Evolutionary conservation across 2,888 invertebrate species (phyloP), one percentile per base, ranked within the genome.

Genomic region (Ectemnius lituratus): DNA sequence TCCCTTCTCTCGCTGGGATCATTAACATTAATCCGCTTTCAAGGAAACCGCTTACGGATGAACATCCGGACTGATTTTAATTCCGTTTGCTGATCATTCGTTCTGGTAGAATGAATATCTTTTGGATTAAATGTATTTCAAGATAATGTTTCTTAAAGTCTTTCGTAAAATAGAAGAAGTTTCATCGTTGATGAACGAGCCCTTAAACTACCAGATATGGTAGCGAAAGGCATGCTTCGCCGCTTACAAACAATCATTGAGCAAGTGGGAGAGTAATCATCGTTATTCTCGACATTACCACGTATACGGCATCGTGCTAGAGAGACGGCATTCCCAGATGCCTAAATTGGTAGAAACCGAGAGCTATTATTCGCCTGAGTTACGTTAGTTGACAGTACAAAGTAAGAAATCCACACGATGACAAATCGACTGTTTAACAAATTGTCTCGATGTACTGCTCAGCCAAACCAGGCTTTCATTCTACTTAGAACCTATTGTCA

Each of bases 241-340:
- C 59, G 60, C 8, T 74, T 74, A 73, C 75, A 75, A 83, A 72
- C 70, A 69, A 28, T 72, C 66, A 75, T 79, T 75, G 76, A 63
- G 77, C 79, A 71, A 79, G 83, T 60, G 77, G 11, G 37, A 80
- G 74, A 82, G 74, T 77, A 73, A 80, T 80, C 79, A 78, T 79
- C 81, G 62, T 76, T 70, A 73, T 76, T 62, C 70, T 69, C 23
- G 63, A 49, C 37, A 62, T 75, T 64, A 62, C 63, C 68, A 59
- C 64, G 37, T 37, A 37, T 11, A 11, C 37, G 37, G 23, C 23
- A 3, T 23, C 6, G 37, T 8, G 37, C 37, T 37, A 6, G 37
- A 6, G 37, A 37, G 37, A 1, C 37, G 37, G 11, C 37, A 37
- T 37, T 37, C 37, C 37, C 37, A 11, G 37, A 37, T 37, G 6